These are phyloP conservation scores for Cardiocondyla obscurior DNA, from an alignment of 1,140 invertebrate species.

Conservation along the genomic window DNA sequence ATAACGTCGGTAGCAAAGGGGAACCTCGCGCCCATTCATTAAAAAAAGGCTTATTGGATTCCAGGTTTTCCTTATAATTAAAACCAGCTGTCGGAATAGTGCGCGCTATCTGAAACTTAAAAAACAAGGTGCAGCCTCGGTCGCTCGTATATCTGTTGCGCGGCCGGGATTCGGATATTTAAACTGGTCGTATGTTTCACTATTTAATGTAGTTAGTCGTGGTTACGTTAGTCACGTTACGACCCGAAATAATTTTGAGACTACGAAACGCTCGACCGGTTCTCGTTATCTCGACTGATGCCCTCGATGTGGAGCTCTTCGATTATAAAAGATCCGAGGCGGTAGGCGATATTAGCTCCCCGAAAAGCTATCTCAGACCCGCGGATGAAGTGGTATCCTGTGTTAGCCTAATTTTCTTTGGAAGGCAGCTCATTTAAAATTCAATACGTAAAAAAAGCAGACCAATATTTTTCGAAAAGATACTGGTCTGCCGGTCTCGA, in stretches of 20 bases:
- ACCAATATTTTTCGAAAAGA: constrained; percentile 37
- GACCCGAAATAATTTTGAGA: constrained; percentile 56
- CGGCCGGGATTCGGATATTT: constrained; percentile 37
- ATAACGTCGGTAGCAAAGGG: background rate
- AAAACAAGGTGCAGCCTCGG: background rate
- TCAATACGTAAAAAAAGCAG: constrained; percentile 50
- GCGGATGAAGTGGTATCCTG: constrained; percentile 44
- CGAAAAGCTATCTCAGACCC: background rate
- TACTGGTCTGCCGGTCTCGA: background rate
- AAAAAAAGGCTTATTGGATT: background rate
- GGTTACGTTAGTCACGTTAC: constrained; percentile 58
- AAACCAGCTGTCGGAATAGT: constrained; percentile 8
- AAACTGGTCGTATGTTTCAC: constrained; percentile 37
- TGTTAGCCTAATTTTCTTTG: constrained; percentile 57
- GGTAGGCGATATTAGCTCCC: constrained; percentile 14
- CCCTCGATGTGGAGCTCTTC: constrained; percentile 25
- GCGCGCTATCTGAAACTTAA: constrained; percentile 13
- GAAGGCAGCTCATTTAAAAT: constrained; percentile 52
- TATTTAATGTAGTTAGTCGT: constrained; percentile 44
- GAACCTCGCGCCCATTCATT: background rate
- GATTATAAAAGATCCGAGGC: constrained; percentile 50
- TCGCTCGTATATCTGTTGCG: constrained; percentile 38
- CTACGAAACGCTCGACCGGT: constrained; percentile 57
- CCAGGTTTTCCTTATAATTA: constrained; percentile 33
- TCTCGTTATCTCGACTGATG: constrained; percentile 65